These are phyloP conservation scores for Mylabris sibirica DNA, from an alignment of 2,888 invertebrate genomes.

Conservation along the genomic window DNA sequence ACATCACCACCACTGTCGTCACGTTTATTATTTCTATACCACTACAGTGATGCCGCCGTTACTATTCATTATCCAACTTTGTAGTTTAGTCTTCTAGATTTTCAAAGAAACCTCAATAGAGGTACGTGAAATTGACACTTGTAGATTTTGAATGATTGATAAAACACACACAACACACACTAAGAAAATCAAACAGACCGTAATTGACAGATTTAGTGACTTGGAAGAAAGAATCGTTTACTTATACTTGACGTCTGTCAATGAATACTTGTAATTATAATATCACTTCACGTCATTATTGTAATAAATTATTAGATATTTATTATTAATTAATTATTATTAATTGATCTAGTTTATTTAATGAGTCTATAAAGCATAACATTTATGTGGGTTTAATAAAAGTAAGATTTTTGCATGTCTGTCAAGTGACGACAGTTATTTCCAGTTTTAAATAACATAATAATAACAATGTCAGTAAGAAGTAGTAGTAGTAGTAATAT, in stretches of 20 bases:
- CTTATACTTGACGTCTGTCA: background rate
- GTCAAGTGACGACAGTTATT: background rate
- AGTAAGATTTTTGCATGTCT: background rate
- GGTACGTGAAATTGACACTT: constrained; percentile 10
- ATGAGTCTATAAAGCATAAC: background rate
- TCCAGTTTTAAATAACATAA: background rate
- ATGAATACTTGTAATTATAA: background rate
- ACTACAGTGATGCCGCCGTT: background rate
- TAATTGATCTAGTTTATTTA: background rate
- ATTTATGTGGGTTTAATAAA: background rate
- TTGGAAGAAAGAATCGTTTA: background rate
- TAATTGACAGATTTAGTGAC: constrained; percentile 5
- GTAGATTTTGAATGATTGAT: constrained; percentile 11
- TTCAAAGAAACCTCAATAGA: constrained; percentile 3
- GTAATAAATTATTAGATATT: background rate
- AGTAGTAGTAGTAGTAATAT: constrained; percentile 18
- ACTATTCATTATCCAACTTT: background rate
- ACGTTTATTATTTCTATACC: background rate
- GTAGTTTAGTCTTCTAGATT: background rate
- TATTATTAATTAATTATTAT: background rate
- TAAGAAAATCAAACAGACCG: background rate
- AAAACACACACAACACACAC: constrained; percentile 2
- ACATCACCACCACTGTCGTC: background rate
- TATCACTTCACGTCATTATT: background rate
- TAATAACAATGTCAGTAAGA: background rate